A percentile compares a stretch with the other conserved stretches of the same genome.
phyloP scores from a whole-genome alignment of 2,113 vertebrate species.

The Pseudorasbora parva region DNA sequence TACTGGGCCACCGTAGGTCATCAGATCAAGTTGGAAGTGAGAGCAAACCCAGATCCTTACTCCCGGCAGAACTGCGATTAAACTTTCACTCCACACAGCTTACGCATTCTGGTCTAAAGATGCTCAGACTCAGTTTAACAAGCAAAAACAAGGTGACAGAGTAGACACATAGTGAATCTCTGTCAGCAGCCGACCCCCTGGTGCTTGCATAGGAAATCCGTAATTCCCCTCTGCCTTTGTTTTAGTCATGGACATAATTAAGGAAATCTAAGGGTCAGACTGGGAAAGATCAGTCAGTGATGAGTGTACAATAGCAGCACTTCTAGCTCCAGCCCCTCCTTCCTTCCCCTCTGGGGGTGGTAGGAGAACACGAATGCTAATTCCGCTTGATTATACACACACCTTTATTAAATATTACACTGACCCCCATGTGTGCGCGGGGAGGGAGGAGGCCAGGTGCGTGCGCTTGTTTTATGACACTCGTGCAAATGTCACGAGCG shows the following conservation, averaged over 20 bases:
- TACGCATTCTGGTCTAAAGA: not conserved
- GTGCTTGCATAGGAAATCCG: slow-evolving; percentile 34
- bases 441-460: slow-evolving; percentile 79
- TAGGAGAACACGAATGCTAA: slow-evolving; percentile 93
- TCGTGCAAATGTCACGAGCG: slow-evolving; percentile 98
- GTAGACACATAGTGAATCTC: slow-evolving; percentile 11
- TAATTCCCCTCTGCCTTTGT: slow-evolving; percentile 42
- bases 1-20: too few species aligned
- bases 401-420: slow-evolving; percentile 99
- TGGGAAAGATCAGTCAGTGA: slow-evolving; percentile 87
- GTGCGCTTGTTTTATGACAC: slow-evolving; percentile 97
- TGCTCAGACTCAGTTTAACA: not conserved
- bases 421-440: slow-evolving; percentile 85
- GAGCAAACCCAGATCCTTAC: not conserved
- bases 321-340: slow-evolving; percentile 81
- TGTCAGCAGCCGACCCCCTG: slow-evolving; percentile 3
- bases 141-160: not conserved
- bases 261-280: slow-evolving; percentile 79
- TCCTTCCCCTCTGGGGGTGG: slow-evolving; percentile 85
- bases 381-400: slow-evolving; percentile 93
- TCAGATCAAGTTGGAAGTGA: not conserved
- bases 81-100: not conserved
- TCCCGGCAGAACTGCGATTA: not conserved
- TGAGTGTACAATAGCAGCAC: slow-evolving; percentile 89
- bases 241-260: slow-evolving; percentile 46